Conservation (phyloP, 1,140 invertebrate species). For the Aphaenogaster rudis region DNA sequence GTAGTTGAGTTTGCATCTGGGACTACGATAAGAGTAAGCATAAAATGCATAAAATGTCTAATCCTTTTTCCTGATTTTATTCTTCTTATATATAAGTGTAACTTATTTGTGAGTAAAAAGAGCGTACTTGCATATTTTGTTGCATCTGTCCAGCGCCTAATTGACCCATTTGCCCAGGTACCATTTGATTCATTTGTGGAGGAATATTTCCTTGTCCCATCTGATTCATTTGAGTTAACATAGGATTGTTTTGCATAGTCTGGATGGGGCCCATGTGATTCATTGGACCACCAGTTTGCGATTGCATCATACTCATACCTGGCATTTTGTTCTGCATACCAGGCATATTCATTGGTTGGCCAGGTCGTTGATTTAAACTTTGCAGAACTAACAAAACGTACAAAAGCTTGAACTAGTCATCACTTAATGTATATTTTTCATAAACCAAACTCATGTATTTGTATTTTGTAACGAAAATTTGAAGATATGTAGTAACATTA, state of each 20-base stretch:
- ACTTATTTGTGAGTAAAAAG: not conserved
- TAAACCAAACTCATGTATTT: not conserved
- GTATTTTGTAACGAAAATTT: not conserved
- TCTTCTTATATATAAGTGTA: constrained; percentile 9
- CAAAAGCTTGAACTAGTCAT: constrained; percentile 2
- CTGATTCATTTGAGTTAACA: constrained; percentile 85
- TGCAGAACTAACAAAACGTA: constrained; percentile 86
- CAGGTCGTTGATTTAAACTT: constrained; percentile 89
- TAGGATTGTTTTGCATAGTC: constrained; percentile 83
- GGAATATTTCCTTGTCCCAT: constrained; percentile 83
- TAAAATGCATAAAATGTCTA: not conserved
- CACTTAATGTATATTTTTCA: constrained; percentile 3
- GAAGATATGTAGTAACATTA: not conserved
- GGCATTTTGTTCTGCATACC: constrained; percentile 88
- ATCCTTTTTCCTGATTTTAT: not conserved
- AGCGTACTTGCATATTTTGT: constrained; percentile 82
- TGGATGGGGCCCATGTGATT: constrained; percentile 84
- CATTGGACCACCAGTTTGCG: constrained; percentile 83
- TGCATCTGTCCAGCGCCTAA: constrained; percentile 83
- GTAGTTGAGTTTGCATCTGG: constrained; percentile 86
- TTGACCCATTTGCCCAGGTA: constrained; percentile 81
- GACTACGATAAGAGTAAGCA: constrained; percentile 71
- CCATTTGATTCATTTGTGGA: constrained; percentile 84
- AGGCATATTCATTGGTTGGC: constrained; percentile 88
- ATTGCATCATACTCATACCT: constrained; percentile 86